Percentiles rank a stretch among this genome's conserved stretches.
Conservation (phyloP, 2,797 vertebrate species). For the Nannoperca australis region DNA sequence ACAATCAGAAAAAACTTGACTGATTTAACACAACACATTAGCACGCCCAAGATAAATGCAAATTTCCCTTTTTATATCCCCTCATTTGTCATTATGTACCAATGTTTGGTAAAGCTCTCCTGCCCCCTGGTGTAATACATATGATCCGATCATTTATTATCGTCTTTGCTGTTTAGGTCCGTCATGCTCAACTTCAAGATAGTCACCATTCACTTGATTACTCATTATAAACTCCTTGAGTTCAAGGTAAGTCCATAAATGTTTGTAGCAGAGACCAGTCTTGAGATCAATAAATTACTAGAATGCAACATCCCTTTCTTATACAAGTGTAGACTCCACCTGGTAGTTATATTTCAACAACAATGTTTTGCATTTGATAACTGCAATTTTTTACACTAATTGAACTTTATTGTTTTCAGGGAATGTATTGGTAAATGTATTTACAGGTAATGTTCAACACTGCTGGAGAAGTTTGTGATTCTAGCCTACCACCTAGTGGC, state of each 20-base stretch:
- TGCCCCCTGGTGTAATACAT: conserved; percentile 65
- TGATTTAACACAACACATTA: neutral
- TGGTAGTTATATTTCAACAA: neutral
- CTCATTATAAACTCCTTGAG: conserved; percentile 5
- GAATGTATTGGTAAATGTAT: neutral
- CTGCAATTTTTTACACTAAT: neutral
- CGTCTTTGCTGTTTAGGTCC: neutral
- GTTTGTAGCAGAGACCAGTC: conserved; percentile 7
- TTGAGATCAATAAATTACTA: conserved; percentile 32
- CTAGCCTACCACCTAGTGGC: conserved; percentile 73
- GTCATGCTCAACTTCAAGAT: neutral
- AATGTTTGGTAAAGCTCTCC: conserved; percentile 44
- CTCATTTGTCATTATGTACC: neutral
- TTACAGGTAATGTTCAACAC: neutral
- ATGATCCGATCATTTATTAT: conserved; percentile 3
- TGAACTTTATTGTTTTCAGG: neutral
- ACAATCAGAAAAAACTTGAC: neutral
- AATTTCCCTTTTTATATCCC: conserved; percentile 7
- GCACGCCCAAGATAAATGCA: neutral
- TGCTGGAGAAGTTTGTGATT: conserved; percentile 35
- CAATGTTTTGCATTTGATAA: neutral
- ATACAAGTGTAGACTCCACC: neutral
- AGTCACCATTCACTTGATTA: conserved; percentile 1
- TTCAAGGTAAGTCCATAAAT: neutral
- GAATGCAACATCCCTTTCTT: neutral